phyloP scores from a whole-genome alignment of 2,888 invertebrate species.

The Eugnorisma glareosa region DNA sequence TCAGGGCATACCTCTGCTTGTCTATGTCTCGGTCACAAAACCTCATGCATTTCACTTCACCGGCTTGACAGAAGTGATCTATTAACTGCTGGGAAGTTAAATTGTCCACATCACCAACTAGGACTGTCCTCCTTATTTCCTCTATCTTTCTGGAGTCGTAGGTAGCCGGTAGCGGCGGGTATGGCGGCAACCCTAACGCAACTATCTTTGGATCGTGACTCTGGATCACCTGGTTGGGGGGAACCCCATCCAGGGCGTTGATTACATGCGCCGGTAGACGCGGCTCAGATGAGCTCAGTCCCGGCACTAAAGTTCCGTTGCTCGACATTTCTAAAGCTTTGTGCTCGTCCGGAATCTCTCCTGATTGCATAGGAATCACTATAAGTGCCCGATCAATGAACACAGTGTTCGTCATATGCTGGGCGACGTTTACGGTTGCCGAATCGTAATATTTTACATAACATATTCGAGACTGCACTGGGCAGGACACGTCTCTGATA shows the following conservation, averaged over 20 bases:
- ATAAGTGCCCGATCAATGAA: conserved; percentile 99
- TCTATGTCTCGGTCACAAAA: conserved; percentile 96
- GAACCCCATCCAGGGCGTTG: conserved; percentile 95
- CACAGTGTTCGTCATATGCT: conserved; percentile 99
- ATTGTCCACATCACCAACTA: conserved; percentile 95
- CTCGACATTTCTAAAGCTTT: conserved; percentile 97
- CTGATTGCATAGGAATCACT: conserved; percentile 97
- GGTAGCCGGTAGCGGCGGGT: conserved; percentile 97
- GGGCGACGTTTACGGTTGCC: conserved; percentile 97
- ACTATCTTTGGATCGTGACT: conserved; percentile 97
- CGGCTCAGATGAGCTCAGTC: conserved; percentile 95
- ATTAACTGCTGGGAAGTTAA: conserved; percentile 96
- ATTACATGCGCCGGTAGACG: conserved; percentile 97
- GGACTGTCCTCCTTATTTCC: conserved; percentile 98
- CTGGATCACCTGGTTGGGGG: conserved; percentile 95
- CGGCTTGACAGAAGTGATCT: conserved; percentile 95
- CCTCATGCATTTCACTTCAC: conserved; percentile 98
- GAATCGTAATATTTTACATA: conserved; percentile 98
- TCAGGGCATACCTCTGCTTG: conserved; percentile 94
- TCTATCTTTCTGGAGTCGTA: conserved; percentile 97
- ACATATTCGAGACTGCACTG: conserved; percentile 97
- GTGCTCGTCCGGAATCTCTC: conserved; percentile 98
- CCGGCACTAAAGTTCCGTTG: conserved; percentile 97
- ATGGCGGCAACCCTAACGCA: conserved; percentile 95
- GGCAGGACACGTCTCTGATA: conserved; percentile 96